A percentile compares a stretch with the other conserved stretches of the same genome.
Evolutionary conservation across 2,888 invertebrate species (phyloP).

Genomic region (Boloria selene): DNA sequence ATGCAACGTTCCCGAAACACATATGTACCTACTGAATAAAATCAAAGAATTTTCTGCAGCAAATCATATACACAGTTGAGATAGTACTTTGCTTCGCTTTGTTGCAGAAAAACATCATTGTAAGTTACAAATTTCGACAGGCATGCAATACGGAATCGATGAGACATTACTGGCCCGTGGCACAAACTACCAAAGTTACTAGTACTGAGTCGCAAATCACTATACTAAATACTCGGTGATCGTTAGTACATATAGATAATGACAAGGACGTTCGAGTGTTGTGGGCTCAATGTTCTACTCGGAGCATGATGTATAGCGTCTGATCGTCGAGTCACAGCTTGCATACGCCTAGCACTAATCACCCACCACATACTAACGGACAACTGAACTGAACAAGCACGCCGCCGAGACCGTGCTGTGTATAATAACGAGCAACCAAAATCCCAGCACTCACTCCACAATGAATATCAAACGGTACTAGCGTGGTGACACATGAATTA

Average conservation of each 20-base stretch:
- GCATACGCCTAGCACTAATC: constrained; percentile 70
- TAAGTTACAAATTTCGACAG: constrained; percentile 42
- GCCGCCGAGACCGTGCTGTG: constrained; percentile 28
- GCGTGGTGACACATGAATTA: constrained; percentile 75
- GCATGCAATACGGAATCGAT: constrained; percentile 59
- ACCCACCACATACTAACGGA: constrained; percentile 74
- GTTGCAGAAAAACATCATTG: constrained; percentile 56
- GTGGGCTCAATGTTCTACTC: constrained; percentile 80
- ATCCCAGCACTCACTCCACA: constrained; percentile 79
- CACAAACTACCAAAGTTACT: constrained; percentile 53
- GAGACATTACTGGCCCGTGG: constrained; percentile 46
- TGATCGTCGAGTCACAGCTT: constrained; percentile 64
- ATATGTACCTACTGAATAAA: constrained; percentile 25
- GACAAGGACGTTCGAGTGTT: constrained; percentile 53
- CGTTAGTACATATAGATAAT: constrained; percentile 61
- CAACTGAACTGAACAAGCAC: constrained; percentile 67
- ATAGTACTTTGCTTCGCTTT: constrained; percentile 39
- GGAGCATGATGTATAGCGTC: constrained; percentile 71
- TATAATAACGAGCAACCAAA: constrained; percentile 78
- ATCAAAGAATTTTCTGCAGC: constrained; percentile 50
- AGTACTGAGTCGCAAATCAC: constrained; percentile 36
- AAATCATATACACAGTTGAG: constrained; percentile 39
- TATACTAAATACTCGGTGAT: constrained; percentile 62
- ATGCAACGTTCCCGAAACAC: constrained; percentile 52
- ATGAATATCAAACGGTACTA: constrained; percentile 69